Evolutionary conservation across 2,888 invertebrate genomes (phyloP).

Genomic region (Ecliptopera silaceata): DNA sequence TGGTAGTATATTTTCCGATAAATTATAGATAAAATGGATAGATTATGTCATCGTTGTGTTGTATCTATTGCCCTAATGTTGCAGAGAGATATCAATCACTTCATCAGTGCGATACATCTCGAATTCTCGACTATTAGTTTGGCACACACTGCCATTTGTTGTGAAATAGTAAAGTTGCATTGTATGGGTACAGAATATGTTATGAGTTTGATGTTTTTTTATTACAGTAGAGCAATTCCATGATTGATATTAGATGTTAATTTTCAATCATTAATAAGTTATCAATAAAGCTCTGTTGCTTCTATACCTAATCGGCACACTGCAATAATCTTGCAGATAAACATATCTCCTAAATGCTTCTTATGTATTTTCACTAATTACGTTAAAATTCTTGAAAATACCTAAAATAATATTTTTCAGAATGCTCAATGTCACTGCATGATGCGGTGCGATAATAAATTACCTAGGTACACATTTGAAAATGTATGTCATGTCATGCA

Average conservation of each 20-base stretch:
- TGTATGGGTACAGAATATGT: too few relatives aligned
- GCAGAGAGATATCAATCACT: not conserved
- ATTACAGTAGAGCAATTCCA: too few relatives aligned
- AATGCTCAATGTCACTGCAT: not conserved
- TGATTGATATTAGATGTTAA: too few relatives aligned
- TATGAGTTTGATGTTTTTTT: not conserved
- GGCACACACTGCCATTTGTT: conserved; percentile 8
- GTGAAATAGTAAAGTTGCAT: conserved; percentile 2
- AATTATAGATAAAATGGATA: not conserved
- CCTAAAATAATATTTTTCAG: not conserved
- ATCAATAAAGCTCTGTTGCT: too few relatives aligned
- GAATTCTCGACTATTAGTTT: conserved; percentile 5
- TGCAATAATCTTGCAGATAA: too few relatives aligned
- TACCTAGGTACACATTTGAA: not conserved
- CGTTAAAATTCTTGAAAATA: not conserved
- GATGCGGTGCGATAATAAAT: not conserved
- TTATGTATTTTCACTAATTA: too few relatives aligned
- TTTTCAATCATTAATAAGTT: too few relatives aligned
- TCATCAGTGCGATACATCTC: not conserved
- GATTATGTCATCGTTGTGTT: not conserved
- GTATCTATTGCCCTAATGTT: not conserved
- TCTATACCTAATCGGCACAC: too few relatives aligned
- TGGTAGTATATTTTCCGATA: too few relatives aligned
- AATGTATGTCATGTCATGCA: conserved; percentile 5
- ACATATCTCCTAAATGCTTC: too few relatives aligned